Evolutionary conservation across 2,113 vertebrate genomes (phyloP).

Genomic region (Lonchura striata): DNA sequence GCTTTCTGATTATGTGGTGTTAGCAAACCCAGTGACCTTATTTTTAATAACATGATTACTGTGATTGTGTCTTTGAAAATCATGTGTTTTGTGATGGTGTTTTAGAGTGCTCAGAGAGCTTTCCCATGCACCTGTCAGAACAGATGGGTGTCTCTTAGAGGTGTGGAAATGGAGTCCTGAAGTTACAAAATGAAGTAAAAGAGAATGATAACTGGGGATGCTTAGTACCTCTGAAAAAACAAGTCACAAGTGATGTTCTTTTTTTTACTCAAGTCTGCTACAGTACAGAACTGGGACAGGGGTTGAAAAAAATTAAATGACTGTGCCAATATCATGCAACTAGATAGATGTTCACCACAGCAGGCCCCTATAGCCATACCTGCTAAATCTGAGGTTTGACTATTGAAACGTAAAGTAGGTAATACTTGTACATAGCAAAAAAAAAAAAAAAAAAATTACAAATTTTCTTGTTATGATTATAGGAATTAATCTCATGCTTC

Average conservation of each 20-base stretch:
- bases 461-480: not conserved
- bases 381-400: not conserved
- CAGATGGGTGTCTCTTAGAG: not conserved
- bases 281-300: not conserved
- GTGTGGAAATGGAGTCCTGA: not conserved
- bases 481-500: not conserved
- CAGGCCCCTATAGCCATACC: not conserved
- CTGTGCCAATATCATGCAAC: rapidly evolving
- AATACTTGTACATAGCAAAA: not conserved
- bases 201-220: not conserved
- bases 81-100: not conserved
- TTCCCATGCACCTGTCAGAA: not conserved
- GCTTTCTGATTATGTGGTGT: not conserved
- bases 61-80: not conserved
- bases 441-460: too few species aligned
- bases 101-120: not conserved
- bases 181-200: not conserved
- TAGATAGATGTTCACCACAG: not conserved
- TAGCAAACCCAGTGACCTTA: not conserved
- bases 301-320: not conserved
- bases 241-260: not conserved
- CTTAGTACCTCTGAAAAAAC: not conserved
- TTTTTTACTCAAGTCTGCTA: not conserved
- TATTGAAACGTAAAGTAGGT: not conserved
- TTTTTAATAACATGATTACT: not conserved